phyloP scores from a whole-genome alignment of 2,113 vertebrate species.

The Emydocephalus ijimae region DNA sequence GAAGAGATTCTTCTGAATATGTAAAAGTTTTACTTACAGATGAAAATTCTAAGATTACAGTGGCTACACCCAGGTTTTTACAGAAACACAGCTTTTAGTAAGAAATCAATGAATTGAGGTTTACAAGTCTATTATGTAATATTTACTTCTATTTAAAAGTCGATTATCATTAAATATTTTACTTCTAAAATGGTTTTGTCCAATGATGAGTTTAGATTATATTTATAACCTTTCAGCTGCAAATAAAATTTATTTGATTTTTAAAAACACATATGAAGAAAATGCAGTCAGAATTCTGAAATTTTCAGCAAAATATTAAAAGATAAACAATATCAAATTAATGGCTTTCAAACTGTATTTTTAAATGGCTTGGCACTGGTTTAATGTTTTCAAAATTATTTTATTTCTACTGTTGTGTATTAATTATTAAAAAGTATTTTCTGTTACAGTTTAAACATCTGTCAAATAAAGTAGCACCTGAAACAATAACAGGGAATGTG shows the following conservation, averaged over 20 bases:
- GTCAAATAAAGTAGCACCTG: background rate
- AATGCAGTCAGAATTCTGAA: background rate
- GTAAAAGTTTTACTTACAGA: background rate
- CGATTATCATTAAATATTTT: too few relatives aligned
- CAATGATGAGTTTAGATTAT: too few relatives aligned
- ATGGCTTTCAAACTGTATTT: background rate
- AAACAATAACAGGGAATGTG: background rate
- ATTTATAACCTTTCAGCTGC: background rate
- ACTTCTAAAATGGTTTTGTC: too few relatives aligned
- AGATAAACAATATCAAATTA: background rate
- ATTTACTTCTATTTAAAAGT: too few relatives aligned
- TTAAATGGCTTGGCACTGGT: background rate
- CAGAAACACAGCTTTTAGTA: background rate
- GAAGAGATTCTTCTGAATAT: background rate
- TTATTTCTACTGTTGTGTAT: background rate
- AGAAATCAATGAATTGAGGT: too few relatives aligned
- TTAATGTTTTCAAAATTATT: background rate
- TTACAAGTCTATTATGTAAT: too few relatives aligned
- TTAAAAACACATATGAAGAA: background rate
- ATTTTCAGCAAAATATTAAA: background rate
- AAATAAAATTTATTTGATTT: background rate
- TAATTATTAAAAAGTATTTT: background rate
- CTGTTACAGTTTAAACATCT: background rate
- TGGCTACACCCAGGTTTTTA: background rate
- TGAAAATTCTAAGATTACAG: background rate